These are phyloP conservation scores for Nycticebus coucang DNA, from an alignment of 2,113 vertebrate species.

Conservation along the genomic window DNA sequence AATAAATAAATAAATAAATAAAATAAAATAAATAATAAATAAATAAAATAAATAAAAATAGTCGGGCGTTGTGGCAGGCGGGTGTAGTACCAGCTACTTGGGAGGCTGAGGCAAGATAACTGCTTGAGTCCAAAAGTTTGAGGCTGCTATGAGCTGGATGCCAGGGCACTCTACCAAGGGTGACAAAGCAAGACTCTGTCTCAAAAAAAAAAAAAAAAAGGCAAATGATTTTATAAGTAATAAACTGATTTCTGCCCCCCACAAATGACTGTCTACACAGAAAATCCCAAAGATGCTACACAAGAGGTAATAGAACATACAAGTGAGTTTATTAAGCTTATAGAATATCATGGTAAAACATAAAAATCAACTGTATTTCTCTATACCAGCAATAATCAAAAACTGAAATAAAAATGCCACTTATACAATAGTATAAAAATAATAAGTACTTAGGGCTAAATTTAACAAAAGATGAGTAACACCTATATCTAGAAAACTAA, in stretches of 20 bases:
- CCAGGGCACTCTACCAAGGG: no score
- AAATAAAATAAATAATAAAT: no score
- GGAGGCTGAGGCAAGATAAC: no score
- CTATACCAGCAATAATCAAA: neutral
- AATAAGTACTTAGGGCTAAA: neutral
- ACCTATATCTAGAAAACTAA: neutral
- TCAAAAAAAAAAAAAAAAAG: neutral
- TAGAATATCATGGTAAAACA: neutral
- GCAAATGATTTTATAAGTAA: neutral
- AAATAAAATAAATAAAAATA: no score
- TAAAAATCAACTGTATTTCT: neutral
- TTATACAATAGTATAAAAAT: neutral
- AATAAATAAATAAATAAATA: no score
- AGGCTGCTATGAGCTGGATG: no score
- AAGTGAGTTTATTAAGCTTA: neutral
- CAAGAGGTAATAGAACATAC: neutral
- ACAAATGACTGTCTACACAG: neutral
- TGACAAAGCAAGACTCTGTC: no score
- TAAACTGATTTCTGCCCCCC: neutral
- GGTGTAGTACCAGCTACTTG: no score
- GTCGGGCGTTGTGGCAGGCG: no score
- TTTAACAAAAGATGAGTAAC: neutral
- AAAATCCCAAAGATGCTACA: neutral
- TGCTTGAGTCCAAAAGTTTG: no score
- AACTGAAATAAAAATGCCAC: neutral